Conservation (phyloP, 2,113 vertebrate genomes). For the Microtus montanus region DNA sequence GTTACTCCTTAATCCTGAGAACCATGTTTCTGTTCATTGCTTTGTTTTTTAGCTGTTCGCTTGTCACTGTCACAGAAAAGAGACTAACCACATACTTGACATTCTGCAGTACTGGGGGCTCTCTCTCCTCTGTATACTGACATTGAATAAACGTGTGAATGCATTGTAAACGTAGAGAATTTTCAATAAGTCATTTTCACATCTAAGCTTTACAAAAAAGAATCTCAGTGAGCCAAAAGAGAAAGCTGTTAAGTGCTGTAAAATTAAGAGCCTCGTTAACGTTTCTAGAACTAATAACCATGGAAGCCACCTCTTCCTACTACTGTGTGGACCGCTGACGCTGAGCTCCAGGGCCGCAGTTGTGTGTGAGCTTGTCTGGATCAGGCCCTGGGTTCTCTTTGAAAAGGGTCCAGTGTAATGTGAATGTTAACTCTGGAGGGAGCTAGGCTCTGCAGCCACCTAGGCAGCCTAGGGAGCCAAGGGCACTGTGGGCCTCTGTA, state of each 20-base stretch:
- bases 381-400: background rate
- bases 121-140: constrained; percentile 82
- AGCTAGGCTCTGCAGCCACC: background rate
- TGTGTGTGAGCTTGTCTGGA: background rate
- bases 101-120: constrained; percentile 77
- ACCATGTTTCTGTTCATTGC: constrained; percentile 80
- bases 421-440: background rate
- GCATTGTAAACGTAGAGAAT: constrained; percentile 79
- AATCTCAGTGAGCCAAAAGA: constrained; percentile 53
- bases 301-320: background rate
- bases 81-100: constrained; percentile 79
- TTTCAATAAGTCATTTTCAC: constrained; percentile 80
- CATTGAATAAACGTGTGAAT: constrained; percentile 83
- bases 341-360: background rate
- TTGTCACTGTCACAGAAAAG: constrained; percentile 82
- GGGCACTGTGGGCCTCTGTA: constrained; percentile 45
- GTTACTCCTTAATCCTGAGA: constrained; percentile 83
- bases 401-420: background rate
- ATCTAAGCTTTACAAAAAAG: constrained; percentile 71
- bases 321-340: background rate
- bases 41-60: constrained; percentile 81
- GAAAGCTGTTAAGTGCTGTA: constrained; percentile 57
- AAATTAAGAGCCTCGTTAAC: background rate
- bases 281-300: constrained; percentile 28
- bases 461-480: background rate